These are phyloP conservation scores for Apotomis capreana DNA, from an alignment of 2,888 invertebrate genomes.

Conservation along the genomic window DNA sequence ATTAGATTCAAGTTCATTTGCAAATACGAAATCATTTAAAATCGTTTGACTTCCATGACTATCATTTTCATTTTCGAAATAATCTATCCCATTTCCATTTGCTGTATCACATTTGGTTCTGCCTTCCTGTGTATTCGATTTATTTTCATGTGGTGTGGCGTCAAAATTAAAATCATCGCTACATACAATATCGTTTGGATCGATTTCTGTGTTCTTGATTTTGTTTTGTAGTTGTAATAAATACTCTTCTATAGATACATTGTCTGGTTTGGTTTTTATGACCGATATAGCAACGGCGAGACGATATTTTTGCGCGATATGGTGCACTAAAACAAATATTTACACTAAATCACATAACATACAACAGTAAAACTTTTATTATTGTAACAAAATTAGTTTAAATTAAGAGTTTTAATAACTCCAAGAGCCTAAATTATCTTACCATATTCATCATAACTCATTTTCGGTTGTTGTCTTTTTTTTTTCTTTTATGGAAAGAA, in stretches of 20 bases:
- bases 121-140: neutral
- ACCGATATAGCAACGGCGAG: conserved; percentile 61
- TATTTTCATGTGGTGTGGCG: conserved; percentile 1
- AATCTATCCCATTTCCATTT: neutral
- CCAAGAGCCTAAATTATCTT: conserved; percentile 43
- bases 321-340: conserved; percentile 54
- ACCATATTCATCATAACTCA: conserved; percentile 66
- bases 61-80: neutral
- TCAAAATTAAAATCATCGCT: conserved; percentile 63
- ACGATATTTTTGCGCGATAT: conserved; percentile 60
- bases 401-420: neutral
- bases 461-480: conserved; percentile 46
- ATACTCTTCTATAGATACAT: conserved; percentile 52
- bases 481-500: conserved; percentile 6
- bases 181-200: conserved; percentile 52
- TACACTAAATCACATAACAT: conserved; percentile 16
- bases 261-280: conserved; percentile 60
- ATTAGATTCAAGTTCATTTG: neutral
- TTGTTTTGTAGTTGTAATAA: conserved; percentile 54
- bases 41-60: conserved; percentile 31
- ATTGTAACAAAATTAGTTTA: neutral
- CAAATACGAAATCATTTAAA: conserved; percentile 21
- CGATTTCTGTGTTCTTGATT: conserved; percentile 48
- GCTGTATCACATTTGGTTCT: neutral
- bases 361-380: neutral